Evolutionary conservation across 1,140 invertebrate genomes (phyloP).

Genomic region (Euglossa dilemma): DNA sequence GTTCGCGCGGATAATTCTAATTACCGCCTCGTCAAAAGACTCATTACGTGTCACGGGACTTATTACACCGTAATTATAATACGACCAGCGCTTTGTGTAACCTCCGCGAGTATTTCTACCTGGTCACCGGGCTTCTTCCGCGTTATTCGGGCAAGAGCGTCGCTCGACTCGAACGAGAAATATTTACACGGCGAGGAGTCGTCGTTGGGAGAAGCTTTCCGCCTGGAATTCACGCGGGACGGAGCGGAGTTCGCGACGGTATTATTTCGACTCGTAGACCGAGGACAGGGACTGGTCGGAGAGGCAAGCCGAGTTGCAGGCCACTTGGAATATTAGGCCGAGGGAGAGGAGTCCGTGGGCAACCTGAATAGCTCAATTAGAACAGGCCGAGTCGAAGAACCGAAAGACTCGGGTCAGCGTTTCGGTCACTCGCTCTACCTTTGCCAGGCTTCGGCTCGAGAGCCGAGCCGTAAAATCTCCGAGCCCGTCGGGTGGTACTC

Average conservation of each 20-base stretch:
- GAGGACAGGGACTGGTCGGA: background rate
- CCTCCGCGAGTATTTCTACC: background rate
- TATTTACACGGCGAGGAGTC: background rate
- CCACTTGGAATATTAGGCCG: conserved; percentile 13
- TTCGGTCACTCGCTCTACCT: background rate
- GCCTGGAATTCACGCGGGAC: too few relatives aligned
- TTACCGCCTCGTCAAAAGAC: conserved; percentile 48
- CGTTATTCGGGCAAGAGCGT: background rate
- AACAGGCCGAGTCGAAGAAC: background rate
- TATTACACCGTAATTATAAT: conserved; percentile 46
- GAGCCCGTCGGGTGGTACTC: background rate
- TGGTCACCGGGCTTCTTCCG: background rate
- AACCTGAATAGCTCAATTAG: conserved; percentile 33
- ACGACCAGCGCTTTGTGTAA: conserved; percentile 7
- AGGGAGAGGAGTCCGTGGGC: conserved; percentile 15
- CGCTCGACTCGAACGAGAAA: background rate
- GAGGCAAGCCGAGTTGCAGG: background rate
- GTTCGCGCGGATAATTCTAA: conserved; percentile 39
- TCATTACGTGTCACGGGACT: conserved; percentile 45
- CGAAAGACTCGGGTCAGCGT: conserved; percentile 6
- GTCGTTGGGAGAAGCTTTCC: too few relatives aligned
- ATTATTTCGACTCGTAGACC: conserved; percentile 1
- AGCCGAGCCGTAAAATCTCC: background rate
- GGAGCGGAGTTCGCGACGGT: background rate
- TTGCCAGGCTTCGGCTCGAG: background rate